phyloP scores from a whole-genome alignment of 53 echinoderm and acorn worm genomes.

The Temnopleurus reevesii region DNA sequence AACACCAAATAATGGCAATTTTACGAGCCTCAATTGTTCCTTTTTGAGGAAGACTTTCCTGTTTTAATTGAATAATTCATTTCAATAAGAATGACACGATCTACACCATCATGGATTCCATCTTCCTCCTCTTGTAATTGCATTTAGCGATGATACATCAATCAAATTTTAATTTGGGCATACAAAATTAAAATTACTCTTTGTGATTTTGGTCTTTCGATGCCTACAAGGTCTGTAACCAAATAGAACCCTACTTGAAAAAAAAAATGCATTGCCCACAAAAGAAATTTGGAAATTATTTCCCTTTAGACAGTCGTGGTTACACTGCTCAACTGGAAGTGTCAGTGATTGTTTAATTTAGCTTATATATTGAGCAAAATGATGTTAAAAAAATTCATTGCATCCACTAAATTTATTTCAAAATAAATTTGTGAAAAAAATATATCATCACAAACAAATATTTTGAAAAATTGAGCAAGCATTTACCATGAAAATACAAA shows the following conservation, averaged over 20 bases:
- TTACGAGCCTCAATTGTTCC: not conserved
- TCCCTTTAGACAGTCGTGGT: not conserved
- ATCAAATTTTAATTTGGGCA: not conserved
- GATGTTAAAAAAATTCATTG: not conserved
- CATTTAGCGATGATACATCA: not conserved
- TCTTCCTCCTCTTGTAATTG: not conserved
- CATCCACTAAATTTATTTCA: not conserved
- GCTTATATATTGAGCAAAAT: not conserved
- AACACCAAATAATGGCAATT: no score
- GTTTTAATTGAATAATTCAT: slow-evolving; percentile 46
- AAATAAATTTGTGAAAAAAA: not conserved
- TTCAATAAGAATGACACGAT: not conserved
- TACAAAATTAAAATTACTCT: not conserved
- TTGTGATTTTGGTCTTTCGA: no score
- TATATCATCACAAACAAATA: not conserved
- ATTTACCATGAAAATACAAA: not conserved
- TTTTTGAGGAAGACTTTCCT: slow-evolving; percentile 22
- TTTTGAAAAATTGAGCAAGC: not conserved
- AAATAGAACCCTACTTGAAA: not conserved
- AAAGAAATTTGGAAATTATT: not conserved
- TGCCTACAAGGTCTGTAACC: no score
- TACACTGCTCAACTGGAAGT: not conserved
- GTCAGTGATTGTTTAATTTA: not conserved
- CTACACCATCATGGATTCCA: not conserved
- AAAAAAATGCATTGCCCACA: not conserved